phyloP scores from a whole-genome alignment of 2,797 vertebrate genomes.

The Cossypha caffra region DNA sequence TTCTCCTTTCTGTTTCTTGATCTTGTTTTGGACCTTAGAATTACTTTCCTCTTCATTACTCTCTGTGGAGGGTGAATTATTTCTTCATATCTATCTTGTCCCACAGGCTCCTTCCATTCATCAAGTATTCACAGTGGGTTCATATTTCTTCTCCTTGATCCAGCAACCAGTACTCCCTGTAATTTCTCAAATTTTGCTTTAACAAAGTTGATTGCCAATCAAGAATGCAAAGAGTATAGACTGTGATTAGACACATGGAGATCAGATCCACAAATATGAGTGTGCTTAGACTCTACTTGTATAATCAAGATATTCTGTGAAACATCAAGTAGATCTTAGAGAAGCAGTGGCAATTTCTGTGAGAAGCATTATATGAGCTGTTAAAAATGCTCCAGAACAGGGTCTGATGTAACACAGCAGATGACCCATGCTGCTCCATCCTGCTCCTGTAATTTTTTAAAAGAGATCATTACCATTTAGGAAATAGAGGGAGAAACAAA shows the following conservation, averaged over 20 bases:
- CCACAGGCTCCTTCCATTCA: neutral
- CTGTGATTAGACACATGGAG: slow-evolving; percentile 16
- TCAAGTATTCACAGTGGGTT: neutral
- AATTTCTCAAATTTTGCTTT: slow-evolving; percentile 39
- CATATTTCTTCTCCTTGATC: neutral
- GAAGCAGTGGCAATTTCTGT: neutral
- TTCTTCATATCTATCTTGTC: neutral
- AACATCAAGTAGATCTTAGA: neutral
- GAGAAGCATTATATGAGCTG: neutral
- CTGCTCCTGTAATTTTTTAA: neutral
- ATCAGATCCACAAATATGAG: neutral
- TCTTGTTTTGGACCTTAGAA: neutral
- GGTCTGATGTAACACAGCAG: neutral
- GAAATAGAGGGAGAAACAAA: neutral
- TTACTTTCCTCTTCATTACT: neutral
- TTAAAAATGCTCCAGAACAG: neutral
- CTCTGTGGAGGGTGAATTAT: neutral
- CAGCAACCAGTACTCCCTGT: neutral
- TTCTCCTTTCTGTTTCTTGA: neutral
- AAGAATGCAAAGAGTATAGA: neutral
- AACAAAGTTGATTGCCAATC: slow-evolving; percentile 5
- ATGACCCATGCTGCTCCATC: neutral
- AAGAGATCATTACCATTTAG: neutral
- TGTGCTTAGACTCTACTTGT: neutral
- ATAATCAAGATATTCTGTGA: neutral